Conservation (phyloP, 2,888 invertebrate genomes). For the Lasioglossum figueresi region DNA sequence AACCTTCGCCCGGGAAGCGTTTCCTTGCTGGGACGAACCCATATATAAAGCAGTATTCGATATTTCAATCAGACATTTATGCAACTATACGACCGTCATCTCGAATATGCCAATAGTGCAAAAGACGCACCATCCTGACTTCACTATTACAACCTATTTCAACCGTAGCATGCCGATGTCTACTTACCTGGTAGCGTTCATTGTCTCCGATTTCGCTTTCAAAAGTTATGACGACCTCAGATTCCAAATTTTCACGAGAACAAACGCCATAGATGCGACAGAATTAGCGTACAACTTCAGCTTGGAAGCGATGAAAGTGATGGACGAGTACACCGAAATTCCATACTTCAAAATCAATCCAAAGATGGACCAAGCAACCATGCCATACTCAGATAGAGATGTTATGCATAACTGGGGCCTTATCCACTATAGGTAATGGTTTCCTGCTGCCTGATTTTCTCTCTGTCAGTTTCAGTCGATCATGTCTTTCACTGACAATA, state of each 20-base stretch:
- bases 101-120: slow-evolving; percentile 75
- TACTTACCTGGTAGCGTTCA: slow-evolving; percentile 87
- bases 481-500: too few species aligned
- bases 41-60: slow-evolving; percentile 88
- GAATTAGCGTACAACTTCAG: slow-evolving; percentile 81
- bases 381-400: too few species aligned
- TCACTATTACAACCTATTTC: slow-evolving; percentile 57
- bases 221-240: rapidly evolving
- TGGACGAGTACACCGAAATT: slow-evolving; percentile 79
- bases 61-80: slow-evolving; percentile 86
- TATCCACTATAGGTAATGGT: slow-evolving; percentile 89
- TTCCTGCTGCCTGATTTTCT: not conserved
- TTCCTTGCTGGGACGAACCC: slow-evolving; percentile 92
- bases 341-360: slow-evolving; percentile 81
- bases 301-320: slow-evolving; percentile 83
- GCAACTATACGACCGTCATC: slow-evolving; percentile 78
- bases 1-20: slow-evolving; percentile 88
- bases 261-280: slow-evolving; percentile 67
- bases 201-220: slow-evolving; percentile 85
- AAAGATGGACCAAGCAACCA: slow-evolving; percentile 92
- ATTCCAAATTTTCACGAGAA: slow-evolving; percentile 68
- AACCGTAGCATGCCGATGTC: slow-evolving; percentile 78
- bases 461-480: not conserved
- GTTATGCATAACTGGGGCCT: slow-evolving; percentile 98
- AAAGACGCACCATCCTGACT: not conserved